phyloP scores from a whole-genome alignment of 2,888 invertebrate species.

The Pimpla rufipes region DNA sequence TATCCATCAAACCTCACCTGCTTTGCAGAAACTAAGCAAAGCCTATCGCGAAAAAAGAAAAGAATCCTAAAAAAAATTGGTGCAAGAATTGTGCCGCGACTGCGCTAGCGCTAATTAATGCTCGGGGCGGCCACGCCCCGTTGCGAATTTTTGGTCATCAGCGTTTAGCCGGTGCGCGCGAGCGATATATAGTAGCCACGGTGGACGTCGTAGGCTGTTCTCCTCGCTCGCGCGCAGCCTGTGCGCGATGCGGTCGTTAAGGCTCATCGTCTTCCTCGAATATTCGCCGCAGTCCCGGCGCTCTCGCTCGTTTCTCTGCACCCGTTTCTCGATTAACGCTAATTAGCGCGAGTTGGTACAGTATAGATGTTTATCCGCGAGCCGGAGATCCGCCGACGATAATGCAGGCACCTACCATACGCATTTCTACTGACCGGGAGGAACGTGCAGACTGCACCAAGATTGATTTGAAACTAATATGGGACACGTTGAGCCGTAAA shows the following conservation, averaged over 20 bases:
- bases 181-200: conserved; percentile 7
- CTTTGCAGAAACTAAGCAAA: background rate
- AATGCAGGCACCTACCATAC: conserved; percentile 13
- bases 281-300: conserved; percentile 26
- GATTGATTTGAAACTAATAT: conserved; percentile 53
- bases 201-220: background rate
- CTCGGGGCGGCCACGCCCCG: conserved; percentile 38
- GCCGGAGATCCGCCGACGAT: conserved; percentile 43
- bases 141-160: conserved; percentile 59
- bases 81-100: background rate
- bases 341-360: conserved; percentile 59
- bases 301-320: conserved; percentile 14
- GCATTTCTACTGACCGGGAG: too few species aligned
- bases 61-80: background rate
- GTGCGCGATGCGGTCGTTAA: conserved; percentile 58
- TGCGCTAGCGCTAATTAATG: conserved; percentile 44
- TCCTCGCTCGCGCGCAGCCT: too few species aligned
- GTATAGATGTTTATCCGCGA: conserved; percentile 64
- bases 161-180: conserved; percentile 44
- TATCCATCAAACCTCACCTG: background rate
- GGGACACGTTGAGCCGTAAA: background rate
- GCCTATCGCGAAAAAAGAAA: background rate
- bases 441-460: conserved; percentile 16
- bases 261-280: conserved; percentile 56
- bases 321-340: conserved; percentile 63